These are phyloP conservation scores for Leptinotarsa rubiginosa DNA, from an alignment of 2,888 invertebrate genomes.

Conservation along the genomic window DNA sequence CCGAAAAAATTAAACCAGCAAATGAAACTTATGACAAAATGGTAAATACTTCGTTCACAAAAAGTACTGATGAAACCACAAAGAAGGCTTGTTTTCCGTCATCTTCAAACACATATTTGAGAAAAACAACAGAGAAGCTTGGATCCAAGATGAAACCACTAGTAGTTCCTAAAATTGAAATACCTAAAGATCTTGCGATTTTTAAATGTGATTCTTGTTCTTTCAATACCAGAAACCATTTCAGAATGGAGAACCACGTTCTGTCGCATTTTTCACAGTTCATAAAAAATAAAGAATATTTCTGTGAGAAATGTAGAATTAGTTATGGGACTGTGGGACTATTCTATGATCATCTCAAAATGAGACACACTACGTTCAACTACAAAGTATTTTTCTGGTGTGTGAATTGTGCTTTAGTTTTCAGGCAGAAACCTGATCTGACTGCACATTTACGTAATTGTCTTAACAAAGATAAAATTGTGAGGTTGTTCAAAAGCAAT, in stretches of 20 bases:
- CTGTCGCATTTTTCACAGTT: slow-evolving; percentile 5
- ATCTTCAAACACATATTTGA: too few relatives aligned
- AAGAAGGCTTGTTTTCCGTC: too few relatives aligned
- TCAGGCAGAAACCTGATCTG: neutral
- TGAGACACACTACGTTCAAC: neutral
- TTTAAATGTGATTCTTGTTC: slow-evolving; percentile 29
- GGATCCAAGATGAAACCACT: neutral
- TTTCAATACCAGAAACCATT: slow-evolving; percentile 26
- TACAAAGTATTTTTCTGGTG: slow-evolving; percentile 31
- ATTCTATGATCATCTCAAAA: slow-evolving; percentile 17
- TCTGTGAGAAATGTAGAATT: neutral
- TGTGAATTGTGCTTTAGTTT: slow-evolving; percentile 23
- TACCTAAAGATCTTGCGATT: slow-evolving; percentile 25
- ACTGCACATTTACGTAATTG: neutral
- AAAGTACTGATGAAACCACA: too few relatives aligned
- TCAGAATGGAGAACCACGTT: slow-evolving; percentile 9
- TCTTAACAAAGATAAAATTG: neutral
- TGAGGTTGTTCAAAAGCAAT: slow-evolving; percentile 33
- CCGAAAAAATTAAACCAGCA: neutral
- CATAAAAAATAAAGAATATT: neutral
- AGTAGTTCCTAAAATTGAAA: neutral
- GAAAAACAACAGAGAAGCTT: too few relatives aligned
- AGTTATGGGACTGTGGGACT: neutral
- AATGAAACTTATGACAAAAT: too few relatives aligned
- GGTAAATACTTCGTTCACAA: too few relatives aligned